Conservation (phyloP, 1,140 invertebrate genomes). For the Diorhabda sublineata region DNA sequence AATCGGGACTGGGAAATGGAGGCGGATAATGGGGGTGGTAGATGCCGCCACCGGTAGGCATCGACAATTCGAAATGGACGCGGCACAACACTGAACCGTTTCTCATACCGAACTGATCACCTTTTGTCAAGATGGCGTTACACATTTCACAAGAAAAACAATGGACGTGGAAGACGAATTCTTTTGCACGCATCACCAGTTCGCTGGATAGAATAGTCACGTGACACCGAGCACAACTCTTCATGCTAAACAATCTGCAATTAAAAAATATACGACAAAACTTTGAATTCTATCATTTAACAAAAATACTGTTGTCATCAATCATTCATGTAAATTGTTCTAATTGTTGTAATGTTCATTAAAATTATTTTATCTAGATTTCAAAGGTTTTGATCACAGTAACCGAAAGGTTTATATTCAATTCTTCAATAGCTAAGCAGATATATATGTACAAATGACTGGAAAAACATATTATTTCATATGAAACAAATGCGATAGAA, state of each 20-base stretch:
- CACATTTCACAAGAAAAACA: constrained; percentile 95
- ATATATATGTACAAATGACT: too few species aligned
- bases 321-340: too few species aligned
- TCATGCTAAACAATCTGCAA: constrained; percentile 75
- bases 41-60: constrained; percentile 52
- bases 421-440: too few species aligned
- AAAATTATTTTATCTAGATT: too few species aligned
- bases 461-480: too few species aligned
- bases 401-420: too few species aligned
- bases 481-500: too few species aligned
- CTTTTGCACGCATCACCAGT: constrained; percentile 90
- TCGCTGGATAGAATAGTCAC: constrained; percentile 88
- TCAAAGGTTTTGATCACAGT: too few species aligned
- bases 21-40: constrained; percentile 53
- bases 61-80: constrained; percentile 73
- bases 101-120: constrained; percentile 91
- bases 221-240: constrained; percentile 83
- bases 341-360: too few species aligned
- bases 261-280: constrained; percentile 26
- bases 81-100: constrained; percentile 68
- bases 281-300: too few species aligned
- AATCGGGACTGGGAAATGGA: constrained; percentile 54
- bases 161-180: constrained; percentile 89
- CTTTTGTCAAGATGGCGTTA: constrained; percentile 74
- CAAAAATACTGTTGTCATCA: too few species aligned